Evolutionary conservation across 2,888 invertebrate genomes (phyloP), one percentile per base, ranked within the genome.

Genomic region (Rambutsinella grinnellia): DNA sequence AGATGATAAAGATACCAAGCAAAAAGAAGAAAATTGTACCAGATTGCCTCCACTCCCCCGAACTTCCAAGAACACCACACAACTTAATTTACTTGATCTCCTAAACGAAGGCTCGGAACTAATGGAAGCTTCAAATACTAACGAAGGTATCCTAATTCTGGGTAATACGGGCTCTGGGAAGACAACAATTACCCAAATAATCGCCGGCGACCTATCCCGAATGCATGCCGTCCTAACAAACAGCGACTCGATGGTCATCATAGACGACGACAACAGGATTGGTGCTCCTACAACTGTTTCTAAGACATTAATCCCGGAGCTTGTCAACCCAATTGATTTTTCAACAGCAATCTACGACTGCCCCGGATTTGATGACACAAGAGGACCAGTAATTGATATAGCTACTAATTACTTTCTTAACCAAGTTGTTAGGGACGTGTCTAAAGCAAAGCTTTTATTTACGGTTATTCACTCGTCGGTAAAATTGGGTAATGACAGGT

Each of bases 151-250:
- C 21, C 60, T 60, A 8, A 36, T 60, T 60, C 49, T 63, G 49
- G 63, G 63, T 21, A 53, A 53, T 28, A 63, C 63, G 2, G 63
- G 63, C 6, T 51, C 53, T 5, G 63, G 63, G 2, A 63, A 63
- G 23, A 53, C 63, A 2, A 63, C 63, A 19, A 5, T 36, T 15
- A 21, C 19, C 6, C 63, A 53, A 47, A 63, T 53, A 2, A 26
- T 63, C 2, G 17, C 51, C n/a, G 63, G 63, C 19, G 27, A 63
- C 5, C 36, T 63, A 3, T 19, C 5, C 53, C 6, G 21, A 13
- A 8, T 63, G 1, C 36, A 63, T n/a, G 27, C 63, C 19, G 63
- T 63, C 1, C 21, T 51, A 3, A 63, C 63, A 1, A 19, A 27
- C 1, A 53, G 51, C 19, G 63, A 36, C 13, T 19, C 2, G 15